Conservation (phyloP, 2,113 vertebrate species). For the Marcusenius ussheri region DNA sequence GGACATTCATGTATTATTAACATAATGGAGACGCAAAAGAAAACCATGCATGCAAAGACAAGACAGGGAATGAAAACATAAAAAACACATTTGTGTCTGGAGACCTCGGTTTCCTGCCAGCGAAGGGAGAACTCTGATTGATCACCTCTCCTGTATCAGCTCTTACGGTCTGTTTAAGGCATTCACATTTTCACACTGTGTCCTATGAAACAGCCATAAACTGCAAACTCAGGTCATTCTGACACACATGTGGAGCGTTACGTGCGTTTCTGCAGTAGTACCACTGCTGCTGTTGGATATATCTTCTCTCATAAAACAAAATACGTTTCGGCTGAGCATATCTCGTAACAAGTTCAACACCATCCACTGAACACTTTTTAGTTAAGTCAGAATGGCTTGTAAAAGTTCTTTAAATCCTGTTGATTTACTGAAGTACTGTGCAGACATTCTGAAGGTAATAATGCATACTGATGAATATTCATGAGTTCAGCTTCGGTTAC, state of each 20-base stretch:
- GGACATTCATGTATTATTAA: constrained; percentile 92
- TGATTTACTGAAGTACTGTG: not conserved
- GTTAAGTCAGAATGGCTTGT: not conserved
- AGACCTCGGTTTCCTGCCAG: not conserved
- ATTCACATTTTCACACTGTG: not conserved
- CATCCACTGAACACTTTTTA: not conserved
- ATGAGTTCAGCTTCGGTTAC: not conserved
- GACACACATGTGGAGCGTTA: not conserved
- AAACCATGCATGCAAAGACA: constrained; percentile 53
- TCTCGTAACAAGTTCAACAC: not conserved
- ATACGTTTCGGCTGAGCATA: not conserved
- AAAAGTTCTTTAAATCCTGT: not conserved
- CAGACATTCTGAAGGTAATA: not conserved
- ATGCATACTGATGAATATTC: not conserved
- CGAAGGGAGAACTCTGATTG: constrained; percentile 34
- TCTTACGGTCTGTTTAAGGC: not conserved
- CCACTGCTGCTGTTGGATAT: not conserved
- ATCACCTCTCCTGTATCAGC: not conserved
- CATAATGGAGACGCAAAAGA: constrained; percentile 68
- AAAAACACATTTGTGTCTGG: constrained; percentile 35
- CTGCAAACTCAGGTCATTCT: not conserved
- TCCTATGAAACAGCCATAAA: not conserved
- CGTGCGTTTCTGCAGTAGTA: not conserved
- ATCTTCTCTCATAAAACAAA: not conserved
- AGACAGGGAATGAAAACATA: constrained; percentile 63